Percentiles rank a stretch among this genome's conserved stretches.
These are phyloP conservation scores for Psilopogon haemacephalus DNA, from an alignment of 2,113 vertebrate species.

Conservation along the genomic window DNA sequence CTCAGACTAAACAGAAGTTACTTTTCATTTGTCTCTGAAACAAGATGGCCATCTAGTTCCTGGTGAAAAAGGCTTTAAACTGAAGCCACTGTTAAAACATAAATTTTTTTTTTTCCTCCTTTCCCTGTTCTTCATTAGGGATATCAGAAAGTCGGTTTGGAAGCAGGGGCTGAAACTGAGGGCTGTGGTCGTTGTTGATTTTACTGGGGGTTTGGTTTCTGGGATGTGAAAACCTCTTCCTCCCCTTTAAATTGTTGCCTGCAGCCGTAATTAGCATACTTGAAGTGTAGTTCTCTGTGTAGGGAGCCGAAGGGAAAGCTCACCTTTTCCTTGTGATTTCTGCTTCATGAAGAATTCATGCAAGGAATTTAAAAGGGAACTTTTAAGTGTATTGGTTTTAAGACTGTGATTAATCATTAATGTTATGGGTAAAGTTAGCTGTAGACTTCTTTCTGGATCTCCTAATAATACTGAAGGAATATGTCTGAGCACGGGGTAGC, in stretches of 20 bases:
- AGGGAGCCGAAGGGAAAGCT: background rate
- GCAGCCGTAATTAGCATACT: background rate
- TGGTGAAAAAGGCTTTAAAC: background rate
- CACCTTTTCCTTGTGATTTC: background rate
- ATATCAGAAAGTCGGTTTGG: background rate
- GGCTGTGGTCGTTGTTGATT: background rate
- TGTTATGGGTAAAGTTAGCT: background rate
- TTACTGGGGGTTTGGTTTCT: background rate
- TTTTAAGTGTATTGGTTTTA: background rate
- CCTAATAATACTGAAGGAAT: background rate
- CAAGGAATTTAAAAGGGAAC: background rate
- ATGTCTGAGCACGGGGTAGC: background rate
- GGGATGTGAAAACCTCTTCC: background rate
- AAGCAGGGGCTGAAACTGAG: background rate
- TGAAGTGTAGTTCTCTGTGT: fast-evolving
- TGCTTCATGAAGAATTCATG: background rate
- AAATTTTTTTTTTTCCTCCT: background rate
- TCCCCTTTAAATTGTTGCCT: background rate
- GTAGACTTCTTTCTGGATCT: background rate
- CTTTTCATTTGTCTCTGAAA: background rate
- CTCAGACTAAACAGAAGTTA: background rate
- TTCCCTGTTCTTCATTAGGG: background rate
- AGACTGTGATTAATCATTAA: background rate
- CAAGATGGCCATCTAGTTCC: background rate
- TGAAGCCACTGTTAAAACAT: background rate